phyloP scores from a whole-genome alignment of 1,140 invertebrate genomes.

The Harpegnathos saltator region DNA sequence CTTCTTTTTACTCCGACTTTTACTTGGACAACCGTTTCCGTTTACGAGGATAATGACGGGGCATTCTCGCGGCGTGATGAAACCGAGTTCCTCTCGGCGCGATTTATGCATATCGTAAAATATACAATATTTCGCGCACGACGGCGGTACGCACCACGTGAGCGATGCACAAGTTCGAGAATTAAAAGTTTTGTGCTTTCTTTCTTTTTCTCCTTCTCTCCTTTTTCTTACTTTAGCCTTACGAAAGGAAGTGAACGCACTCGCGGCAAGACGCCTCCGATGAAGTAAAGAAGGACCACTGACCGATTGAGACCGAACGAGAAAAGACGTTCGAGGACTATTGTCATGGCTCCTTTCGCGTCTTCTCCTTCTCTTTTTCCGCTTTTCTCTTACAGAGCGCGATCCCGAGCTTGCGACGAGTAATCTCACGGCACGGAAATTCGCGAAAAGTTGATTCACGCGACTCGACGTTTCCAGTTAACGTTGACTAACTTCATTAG shows the following conservation, averaged over 20 bases:
- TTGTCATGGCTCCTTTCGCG: too few species aligned
- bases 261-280: not conserved
- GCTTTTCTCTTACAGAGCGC: too few species aligned
- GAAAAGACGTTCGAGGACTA: too few species aligned
- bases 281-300: too few species aligned
- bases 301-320: too few species aligned
- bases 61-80: not conserved
- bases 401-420: too few species aligned
- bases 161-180: not conserved
- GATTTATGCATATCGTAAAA: slow-evolving; percentile 15
- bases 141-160: not conserved
- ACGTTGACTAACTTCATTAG: too few species aligned
- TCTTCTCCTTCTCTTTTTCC: too few species aligned
- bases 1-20: not conserved
- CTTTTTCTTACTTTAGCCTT: slow-evolving; percentile 21
- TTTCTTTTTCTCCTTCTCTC: too few species aligned
- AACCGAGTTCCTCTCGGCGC: slow-evolving; percentile 1
- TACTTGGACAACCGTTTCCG: not conserved
- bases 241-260: slow-evolving; percentile 19
- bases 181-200: not conserved
- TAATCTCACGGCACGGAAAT: too few species aligned
- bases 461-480: too few species aligned
- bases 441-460: too few species aligned
- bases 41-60: slow-evolving; percentile 17
- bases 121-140: slow-evolving; percentile 19